A percentile compares a stretch with the other conserved stretches of the same genome.
Evolutionary conservation across 2,888 invertebrate species (phyloP).

Genomic region (Erynnis tages): DNA sequence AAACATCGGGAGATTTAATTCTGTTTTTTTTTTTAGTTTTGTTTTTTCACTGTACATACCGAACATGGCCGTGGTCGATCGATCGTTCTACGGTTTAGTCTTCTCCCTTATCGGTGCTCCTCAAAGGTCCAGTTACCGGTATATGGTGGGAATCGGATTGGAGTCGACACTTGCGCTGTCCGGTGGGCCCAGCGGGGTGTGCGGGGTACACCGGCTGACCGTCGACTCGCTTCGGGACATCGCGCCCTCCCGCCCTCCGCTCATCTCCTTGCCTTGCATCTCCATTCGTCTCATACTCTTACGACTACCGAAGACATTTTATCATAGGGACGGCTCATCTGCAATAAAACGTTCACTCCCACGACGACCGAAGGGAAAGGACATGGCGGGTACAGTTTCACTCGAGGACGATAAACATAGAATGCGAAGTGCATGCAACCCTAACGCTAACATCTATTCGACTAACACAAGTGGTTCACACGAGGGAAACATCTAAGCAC

Average conservation of each 20-base stretch:
- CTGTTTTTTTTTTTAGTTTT: neutral
- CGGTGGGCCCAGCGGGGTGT: conserved; percentile 73
- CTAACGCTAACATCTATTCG: conserved; percentile 69
- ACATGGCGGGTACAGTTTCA: conserved; percentile 55
- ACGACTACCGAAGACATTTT: conserved; percentile 72
- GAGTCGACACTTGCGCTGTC: conserved; percentile 94
- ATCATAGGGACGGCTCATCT: conserved; percentile 72
- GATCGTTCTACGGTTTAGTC: conserved; percentile 43
- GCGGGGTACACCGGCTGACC: conserved; percentile 80
- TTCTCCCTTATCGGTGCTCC: conserved; percentile 52
- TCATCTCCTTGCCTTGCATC: conserved; percentile 58
- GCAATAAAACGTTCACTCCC: conserved; percentile 65
- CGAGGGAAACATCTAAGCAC: conserved; percentile 57
- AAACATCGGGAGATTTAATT: no score
- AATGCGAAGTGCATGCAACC: conserved; percentile 66
- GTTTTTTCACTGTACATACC: conserved; percentile 25
- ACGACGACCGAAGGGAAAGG: conserved; percentile 54
- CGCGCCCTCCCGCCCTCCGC: conserved; percentile 58
- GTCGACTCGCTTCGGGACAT: conserved; percentile 90
- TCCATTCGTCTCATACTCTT: conserved; percentile 75
- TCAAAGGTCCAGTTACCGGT: conserved; percentile 85
- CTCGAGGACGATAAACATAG: conserved; percentile 64
- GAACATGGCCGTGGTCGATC: conserved; percentile 13
- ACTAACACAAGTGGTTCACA: conserved; percentile 56
- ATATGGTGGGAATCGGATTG: conserved; percentile 92